Evolutionary conservation across 2,113 vertebrate species (phyloP).

Genomic region (Chiloscyllium plagiosum): DNA sequence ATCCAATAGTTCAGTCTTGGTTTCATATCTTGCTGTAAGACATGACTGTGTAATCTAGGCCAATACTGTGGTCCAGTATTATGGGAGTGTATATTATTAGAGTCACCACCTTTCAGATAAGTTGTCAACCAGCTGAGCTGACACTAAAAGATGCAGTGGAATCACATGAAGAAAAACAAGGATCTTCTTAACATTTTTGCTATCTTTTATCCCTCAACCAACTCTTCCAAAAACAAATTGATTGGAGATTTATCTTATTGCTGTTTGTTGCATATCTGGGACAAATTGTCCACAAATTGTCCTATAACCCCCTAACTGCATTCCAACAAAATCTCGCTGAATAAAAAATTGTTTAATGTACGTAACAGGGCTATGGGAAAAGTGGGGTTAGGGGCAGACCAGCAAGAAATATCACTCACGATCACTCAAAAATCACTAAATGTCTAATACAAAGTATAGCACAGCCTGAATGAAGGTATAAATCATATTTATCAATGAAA

Average conservation of each 20-base stretch:
- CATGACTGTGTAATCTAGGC: not conserved
- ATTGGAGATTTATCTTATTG: not conserved
- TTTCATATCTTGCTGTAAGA: not conserved
- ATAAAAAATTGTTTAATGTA: too few species aligned
- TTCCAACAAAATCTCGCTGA: too few species aligned
- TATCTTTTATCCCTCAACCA: not conserved
- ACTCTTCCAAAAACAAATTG: not conserved
- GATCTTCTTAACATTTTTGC: not conserved
- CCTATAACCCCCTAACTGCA: too few species aligned
- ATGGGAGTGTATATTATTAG: not conserved
- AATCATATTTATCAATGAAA: too few species aligned
- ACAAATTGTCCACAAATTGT: not conserved
- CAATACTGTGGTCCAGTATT: not conserved
- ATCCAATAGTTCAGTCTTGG: not conserved
- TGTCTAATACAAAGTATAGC: too few species aligned
- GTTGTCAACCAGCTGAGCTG: not conserved
- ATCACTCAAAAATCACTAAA: too few species aligned
- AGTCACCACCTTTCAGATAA: not conserved
- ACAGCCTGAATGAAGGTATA: too few species aligned
- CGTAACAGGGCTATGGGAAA: too few species aligned
- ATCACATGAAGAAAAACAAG: not conserved
- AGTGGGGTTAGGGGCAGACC: too few species aligned
- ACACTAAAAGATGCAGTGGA: not conserved
- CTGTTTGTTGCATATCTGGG: not conserved
- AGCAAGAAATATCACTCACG: too few species aligned